phyloP scores from a whole-genome alignment of 2,888 invertebrate genomes.

The Dendrolimus pini region DNA sequence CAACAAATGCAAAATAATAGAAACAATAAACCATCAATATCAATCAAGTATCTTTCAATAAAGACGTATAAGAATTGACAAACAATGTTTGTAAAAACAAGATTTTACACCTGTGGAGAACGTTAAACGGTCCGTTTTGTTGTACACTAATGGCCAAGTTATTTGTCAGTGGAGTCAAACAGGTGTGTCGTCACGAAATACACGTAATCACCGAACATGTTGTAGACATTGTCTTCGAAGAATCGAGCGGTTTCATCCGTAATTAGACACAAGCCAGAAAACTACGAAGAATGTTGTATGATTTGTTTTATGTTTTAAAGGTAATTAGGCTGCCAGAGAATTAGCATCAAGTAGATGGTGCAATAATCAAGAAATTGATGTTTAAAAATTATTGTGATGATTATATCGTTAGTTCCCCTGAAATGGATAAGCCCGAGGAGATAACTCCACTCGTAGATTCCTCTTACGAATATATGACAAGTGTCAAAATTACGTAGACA shows the following conservation, averaged over 20 bases:
- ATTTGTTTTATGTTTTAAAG: neutral
- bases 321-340: too few species aligned
- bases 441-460: too few species aligned
- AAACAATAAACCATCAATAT: neutral
- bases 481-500: too few species aligned
- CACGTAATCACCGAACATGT: constrained; percentile 41
- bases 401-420: too few species aligned
- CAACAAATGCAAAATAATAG: neutral
- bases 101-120: constrained; percentile 21
- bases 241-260: constrained; percentile 41
- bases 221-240: constrained; percentile 48
- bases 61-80: neutral
- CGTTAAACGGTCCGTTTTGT: constrained; percentile 33
- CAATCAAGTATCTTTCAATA: neutral
- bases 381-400: too few species aligned
- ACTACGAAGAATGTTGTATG: constrained; percentile 14
- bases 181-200: constrained; percentile 54
- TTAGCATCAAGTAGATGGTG: too few species aligned
- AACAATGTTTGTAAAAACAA: constrained; percentile 1
- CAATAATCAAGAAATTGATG: too few species aligned
- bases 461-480: too few species aligned
- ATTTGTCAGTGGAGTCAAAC: constrained; percentile 49
- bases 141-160: constrained; percentile 31
- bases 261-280: constrained; percentile 46
- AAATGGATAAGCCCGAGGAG: too few species aligned